Evolutionary conservation across 2,797 vertebrate genomes (phyloP).

Genomic region (Sebastes taczanowskii): DNA sequence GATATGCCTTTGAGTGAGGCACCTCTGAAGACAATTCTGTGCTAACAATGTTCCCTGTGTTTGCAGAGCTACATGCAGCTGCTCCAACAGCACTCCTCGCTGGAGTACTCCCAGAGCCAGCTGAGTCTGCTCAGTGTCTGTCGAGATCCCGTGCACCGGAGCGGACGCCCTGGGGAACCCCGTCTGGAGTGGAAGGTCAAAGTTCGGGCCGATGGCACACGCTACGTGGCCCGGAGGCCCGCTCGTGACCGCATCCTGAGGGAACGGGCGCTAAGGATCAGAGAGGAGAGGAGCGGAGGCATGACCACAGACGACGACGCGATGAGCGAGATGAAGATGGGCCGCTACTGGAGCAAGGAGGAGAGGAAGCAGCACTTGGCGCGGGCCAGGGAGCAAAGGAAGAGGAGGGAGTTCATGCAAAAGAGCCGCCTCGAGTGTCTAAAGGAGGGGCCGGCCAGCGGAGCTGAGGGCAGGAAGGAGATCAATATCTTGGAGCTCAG

Average conservation of each 20-base stretch:
- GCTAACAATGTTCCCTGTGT: constrained; percentile 37
- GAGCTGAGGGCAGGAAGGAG: constrained; percentile 87
- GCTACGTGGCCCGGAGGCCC: constrained; percentile 93
- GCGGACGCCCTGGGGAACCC: constrained; percentile 80
- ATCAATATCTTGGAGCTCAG: constrained; percentile 96
- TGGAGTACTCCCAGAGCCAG: constrained; percentile 96
- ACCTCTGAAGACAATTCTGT: background rate
- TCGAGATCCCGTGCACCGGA: constrained; percentile 82
- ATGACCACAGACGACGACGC: constrained; percentile 96
- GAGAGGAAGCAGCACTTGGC: constrained; percentile 95
- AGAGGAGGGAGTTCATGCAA: constrained; percentile 95
- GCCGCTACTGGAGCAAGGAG: constrained; percentile 97
- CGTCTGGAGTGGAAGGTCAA: constrained; percentile 97
- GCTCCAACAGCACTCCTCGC: constrained; percentile 93
- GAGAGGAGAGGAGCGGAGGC: constrained; percentile 92
- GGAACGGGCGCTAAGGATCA: constrained; percentile 94
- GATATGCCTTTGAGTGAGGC: background rate
- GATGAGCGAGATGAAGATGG: constrained; percentile 97
- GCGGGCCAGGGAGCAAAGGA: constrained; percentile 91
- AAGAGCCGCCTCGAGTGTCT: constrained; percentile 92
- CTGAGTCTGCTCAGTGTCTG: constrained; percentile 92
- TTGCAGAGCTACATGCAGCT: constrained; percentile 96
- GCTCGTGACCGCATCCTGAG: constrained; percentile 93
- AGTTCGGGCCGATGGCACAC: constrained; percentile 91
- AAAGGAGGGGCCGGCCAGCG: constrained; percentile 85